These are phyloP conservation scores for Melanaphis sacchari DNA, from an alignment of 1,140 invertebrate species.

Conservation along the genomic window DNA sequence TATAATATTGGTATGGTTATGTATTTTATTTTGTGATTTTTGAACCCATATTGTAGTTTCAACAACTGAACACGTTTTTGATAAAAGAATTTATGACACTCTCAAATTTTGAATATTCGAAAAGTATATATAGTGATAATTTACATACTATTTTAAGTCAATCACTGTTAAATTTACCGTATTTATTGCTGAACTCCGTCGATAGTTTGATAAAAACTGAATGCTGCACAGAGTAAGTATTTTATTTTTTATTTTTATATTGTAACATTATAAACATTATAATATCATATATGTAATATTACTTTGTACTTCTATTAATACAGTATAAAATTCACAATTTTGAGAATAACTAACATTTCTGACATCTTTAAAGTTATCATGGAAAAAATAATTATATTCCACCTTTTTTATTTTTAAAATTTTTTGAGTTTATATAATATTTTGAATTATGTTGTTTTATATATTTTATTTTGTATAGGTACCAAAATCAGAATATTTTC, in stretches of 20 bases:
- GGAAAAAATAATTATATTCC: no score
- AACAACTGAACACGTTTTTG: slow-evolving; percentile 25
- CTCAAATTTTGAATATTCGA: background rate
- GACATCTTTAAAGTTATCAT: background rate
- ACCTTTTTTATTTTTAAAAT: no score
- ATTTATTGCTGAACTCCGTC: background rate
- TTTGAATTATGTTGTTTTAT: no score
- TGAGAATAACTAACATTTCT: background rate
- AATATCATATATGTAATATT: background rate
- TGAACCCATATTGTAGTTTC: background rate
- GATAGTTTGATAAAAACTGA: background rate
- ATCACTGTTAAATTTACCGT: background rate
- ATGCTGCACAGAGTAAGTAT: slow-evolving; percentile 14
- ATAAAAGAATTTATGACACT: background rate
- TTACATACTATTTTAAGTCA: background rate
- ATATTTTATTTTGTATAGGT: background rate
- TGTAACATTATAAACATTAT: background rate
- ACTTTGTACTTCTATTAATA: background rate
- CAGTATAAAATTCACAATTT: background rate
- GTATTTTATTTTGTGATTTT: background rate
- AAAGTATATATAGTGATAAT: background rate
- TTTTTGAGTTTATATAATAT: no score
- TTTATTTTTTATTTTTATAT: background rate
- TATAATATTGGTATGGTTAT: background rate
- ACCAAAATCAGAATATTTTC: background rate